Base-by-base conservation (phyloP, 2,888 invertebrate genomes). In the Cryptus viduatorius region DNA sequence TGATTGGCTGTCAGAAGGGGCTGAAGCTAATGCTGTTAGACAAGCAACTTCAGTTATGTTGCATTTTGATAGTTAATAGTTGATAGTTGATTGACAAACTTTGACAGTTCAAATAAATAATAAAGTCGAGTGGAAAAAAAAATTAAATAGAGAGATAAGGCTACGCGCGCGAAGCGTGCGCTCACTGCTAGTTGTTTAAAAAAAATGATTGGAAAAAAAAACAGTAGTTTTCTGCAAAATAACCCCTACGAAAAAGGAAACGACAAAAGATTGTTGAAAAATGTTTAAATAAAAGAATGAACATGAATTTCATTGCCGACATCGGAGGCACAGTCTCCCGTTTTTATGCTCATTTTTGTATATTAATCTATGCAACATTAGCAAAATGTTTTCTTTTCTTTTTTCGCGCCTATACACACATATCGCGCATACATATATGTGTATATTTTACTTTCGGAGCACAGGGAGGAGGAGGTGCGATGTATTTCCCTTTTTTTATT, bases 401-500 rank as follows among this genome's bases (percentile, higher is more conserved):
- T 56, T 56, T 56, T 24, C 56, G 12, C 24, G 4, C 24, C 56
- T 3, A 8, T 37, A 19, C 56, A 16, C 4, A 16, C 53, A 16
- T 0, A 16, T 24, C 24, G 24, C 53, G 4, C 53, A 24, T 12
- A 19, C 56, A 53, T 5, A 14, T 50, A 53, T 19, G 4, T 3
- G 14, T 31, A n/a, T 16, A 53, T 53, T 53, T 61, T 61, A 61
- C 29, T 61, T 14, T 61, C 48, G 76, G 42, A 67, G 24, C 24
- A 24, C 24, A 24, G 24, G 24, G 24, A 24, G 24, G 24, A 1
- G 24, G 53, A 50, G 53, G 77, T 3, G 64, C 67, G 83, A 83
- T 77, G 61, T 37, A 68, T 48, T 16, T 48, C 56, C 7, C 56
- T 44, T 37, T 53, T 56, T 42, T 68, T 1, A 37, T 14, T 14